These are phyloP conservation scores for Heteropelma amictum DNA, from an alignment of 2,888 invertebrate species.

Conservation along the genomic window DNA sequence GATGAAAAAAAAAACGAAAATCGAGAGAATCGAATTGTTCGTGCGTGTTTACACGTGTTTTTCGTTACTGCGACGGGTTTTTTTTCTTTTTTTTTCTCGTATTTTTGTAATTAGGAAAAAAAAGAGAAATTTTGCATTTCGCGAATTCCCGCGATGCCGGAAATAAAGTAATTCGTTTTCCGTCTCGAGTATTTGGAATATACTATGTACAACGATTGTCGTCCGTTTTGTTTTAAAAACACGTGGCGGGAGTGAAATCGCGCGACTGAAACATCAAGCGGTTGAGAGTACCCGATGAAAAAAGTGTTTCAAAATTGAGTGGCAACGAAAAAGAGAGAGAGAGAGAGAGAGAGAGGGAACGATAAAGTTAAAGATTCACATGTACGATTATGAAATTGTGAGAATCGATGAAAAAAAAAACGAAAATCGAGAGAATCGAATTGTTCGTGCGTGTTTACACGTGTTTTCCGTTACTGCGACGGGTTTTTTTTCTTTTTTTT, in stretches of 20 bases:
- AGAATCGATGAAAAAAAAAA: conserved; percentile 66
- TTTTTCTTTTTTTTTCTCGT: not conserved
- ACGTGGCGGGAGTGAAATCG: too few species aligned
- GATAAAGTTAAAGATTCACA: conserved; percentile 26
- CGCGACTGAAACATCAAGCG: not conserved
- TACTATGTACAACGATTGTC: not conserved
- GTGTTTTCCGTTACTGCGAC: too few species aligned
- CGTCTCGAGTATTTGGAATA: too few species aligned
- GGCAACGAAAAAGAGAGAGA: not conserved
- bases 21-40: conserved; percentile 68
- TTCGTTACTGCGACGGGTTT: too few species aligned
- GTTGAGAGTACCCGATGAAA: conserved; percentile 7
- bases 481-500: not conserved
- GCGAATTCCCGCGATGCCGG: not conserved
- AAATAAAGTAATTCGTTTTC: too few species aligned
- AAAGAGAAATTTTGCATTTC: not conserved
- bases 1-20: too few species aligned
- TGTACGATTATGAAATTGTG: conserved; percentile 62
- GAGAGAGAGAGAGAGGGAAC: not conserved
- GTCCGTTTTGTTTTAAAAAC: not conserved
- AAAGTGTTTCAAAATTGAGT: too few species aligned
- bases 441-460: conserved; percentile 24
- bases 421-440: conserved; percentile 71
- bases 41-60: not conserved
- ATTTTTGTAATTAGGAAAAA: not conserved